Conservation (phyloP, 1,140 invertebrate species). For the Leucophenga varia region DNA sequence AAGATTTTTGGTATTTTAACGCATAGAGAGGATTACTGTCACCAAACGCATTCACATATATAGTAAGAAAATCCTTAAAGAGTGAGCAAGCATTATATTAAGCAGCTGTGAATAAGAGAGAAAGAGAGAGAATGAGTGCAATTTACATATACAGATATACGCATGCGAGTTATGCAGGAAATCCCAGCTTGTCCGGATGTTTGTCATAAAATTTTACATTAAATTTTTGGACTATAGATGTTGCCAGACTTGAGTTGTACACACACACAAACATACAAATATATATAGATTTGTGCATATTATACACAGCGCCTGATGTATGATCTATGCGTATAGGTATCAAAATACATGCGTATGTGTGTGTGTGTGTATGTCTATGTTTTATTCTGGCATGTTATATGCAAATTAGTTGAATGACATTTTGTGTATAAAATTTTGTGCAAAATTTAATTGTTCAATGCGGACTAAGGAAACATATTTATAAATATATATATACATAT, state of each 20-base stretch:
- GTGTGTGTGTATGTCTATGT: slow-evolving; percentile 7
- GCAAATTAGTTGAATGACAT: slow-evolving; percentile 30
- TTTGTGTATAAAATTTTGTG: slow-evolving; percentile 3
- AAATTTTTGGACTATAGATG: slow-evolving; percentile 15
- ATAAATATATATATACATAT: slow-evolving; percentile 15
- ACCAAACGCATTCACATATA: too few species aligned
- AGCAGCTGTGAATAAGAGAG: too few species aligned
- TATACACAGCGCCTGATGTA: too few species aligned
- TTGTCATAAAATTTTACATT: slow-evolving; percentile 20
- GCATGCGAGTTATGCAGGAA: slow-evolving; percentile 33
- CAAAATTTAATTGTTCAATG: slow-evolving; percentile 25
- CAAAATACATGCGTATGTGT: slow-evolving; percentile 22
- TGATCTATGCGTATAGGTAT: slow-evolving; percentile 17
- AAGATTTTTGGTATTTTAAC: too few species aligned
- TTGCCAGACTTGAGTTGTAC: slow-evolving; percentile 12
- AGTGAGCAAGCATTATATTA: too few species aligned
- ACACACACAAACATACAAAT: background rate
- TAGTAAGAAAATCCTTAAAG: too few species aligned
- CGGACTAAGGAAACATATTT: background rate
- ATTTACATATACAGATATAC: too few species aligned
- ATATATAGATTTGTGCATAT: slow-evolving; percentile 3
- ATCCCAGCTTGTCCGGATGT: slow-evolving; percentile 18
- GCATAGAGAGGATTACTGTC: too few species aligned
- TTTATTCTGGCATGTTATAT: slow-evolving; percentile 7
- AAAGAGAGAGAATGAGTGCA: too few species aligned